Evolutionary conservation across 1,140 invertebrate species (phyloP), one percentile per base, ranked within the genome.

Genomic region (Pseudomyrmex gracilis): DNA sequence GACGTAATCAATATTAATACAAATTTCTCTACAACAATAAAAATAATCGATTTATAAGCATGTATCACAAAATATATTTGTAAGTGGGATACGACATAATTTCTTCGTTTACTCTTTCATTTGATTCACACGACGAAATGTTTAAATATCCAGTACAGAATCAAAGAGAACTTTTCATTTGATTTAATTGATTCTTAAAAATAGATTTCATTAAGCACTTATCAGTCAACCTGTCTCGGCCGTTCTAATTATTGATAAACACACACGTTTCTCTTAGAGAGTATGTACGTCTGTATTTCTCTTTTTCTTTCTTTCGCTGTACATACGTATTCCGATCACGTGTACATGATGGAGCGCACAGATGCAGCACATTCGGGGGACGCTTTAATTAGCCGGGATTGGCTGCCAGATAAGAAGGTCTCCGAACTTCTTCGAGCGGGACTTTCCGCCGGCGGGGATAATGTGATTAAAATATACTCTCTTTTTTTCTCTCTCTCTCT

Each of bases 381-480:
- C 82, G 67, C 73, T 85, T 88, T 88, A 89, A 88, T 89, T 88
- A 89, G 58, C 58, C 61, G 73, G 34, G 20, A 20, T 78, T 45
- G 20, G 61, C 63, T 24, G 73, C 60, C 61, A 58, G 83, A 80
- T 86, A 87, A 76, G 57, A 86, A 34, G 34, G 34, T 80, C 73
- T n/a, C 74, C 43, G 76, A 53, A 45, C 24, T n/a, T 86, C 53
- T 64, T 64, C 61, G 51, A 53, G 55, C 45, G 49, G 7, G 51
- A 66, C 24, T 43, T 63, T 43, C 60, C 53, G 17, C 15, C 60
- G 45, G 53, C 34, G 70, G 47, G 57, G 70, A 85, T 82, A 89
- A 85, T 85, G 73, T 74, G 57, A 89, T 89, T 88, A 89, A 85
- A 73, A 53, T 83, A 82, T 87, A 85, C 85, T 66, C 51, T 34